These are phyloP conservation scores for Gavia stellata DNA, from an alignment of 2,113 vertebrate species.

Conservation along the genomic window DNA sequence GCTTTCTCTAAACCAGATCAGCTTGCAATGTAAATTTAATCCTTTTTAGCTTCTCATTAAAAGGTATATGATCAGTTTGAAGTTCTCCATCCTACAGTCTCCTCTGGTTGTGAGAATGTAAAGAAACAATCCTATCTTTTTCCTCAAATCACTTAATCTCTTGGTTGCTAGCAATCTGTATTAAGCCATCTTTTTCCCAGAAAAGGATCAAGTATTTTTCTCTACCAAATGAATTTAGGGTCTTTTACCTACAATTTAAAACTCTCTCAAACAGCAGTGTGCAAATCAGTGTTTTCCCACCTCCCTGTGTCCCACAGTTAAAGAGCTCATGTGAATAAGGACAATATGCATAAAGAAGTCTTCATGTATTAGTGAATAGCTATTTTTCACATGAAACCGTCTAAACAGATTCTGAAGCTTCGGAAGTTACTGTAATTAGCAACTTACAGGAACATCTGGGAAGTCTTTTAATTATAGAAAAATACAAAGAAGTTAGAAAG, in stretches of 20 bases:
- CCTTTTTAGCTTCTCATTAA: conserved; percentile 9
- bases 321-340: neutral
- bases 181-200: neutral
- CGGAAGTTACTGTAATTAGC: neutral
- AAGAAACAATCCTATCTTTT: conserved; percentile 15
- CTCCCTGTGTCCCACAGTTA: neutral
- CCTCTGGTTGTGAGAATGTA: neutral
- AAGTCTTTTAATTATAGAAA: neutral
- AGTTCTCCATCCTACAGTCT: neutral
- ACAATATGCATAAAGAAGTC: neutral
- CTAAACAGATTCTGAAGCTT: neutral
- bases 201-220: neutral
- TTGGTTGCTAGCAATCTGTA: neutral
- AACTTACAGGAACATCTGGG: neutral
- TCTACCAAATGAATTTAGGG: neutral
- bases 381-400: neutral
- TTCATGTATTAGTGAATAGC: neutral
- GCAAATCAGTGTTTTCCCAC: neutral
- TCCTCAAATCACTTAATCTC: neutral
- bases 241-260: neutral
- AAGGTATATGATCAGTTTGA: neutral
- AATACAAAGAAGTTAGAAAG: neutral
- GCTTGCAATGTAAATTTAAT: neutral
- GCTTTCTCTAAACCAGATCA: neutral
- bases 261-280: neutral